Percentiles rank a stretch among this genome's conserved stretches.
Conservation (phyloP, 1,140 invertebrate species). For the Stenopsyche tienmushanensis region DNA sequence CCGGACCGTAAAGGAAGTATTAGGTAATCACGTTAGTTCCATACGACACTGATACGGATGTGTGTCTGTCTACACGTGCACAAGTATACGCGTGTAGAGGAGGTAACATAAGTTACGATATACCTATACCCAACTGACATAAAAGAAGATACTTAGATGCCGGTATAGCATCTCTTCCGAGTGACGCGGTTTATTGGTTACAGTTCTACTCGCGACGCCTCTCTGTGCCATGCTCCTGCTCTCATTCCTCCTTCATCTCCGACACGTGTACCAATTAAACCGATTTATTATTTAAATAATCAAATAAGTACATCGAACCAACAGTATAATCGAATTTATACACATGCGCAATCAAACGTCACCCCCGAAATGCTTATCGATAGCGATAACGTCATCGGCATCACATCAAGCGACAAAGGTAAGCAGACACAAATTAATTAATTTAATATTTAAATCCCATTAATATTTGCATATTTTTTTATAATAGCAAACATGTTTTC, state of each 20-base stretch:
- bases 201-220: slow-evolving; percentile 37
- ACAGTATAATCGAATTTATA: background rate
- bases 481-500: too few species aligned
- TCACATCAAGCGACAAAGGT: background rate
- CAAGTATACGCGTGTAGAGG: slow-evolving; percentile 1
- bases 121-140: slow-evolving; percentile 39
- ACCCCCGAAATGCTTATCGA: background rate
- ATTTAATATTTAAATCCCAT: background rate
- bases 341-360: background rate
- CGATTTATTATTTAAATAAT: too few species aligned
- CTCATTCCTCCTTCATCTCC: background rate
- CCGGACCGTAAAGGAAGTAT: slow-evolving; percentile 11
- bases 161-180: slow-evolving; percentile 37
- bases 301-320: too few species aligned
- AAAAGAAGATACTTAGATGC: slow-evolving; percentile 42
- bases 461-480: background rate
- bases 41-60: slow-evolving; percentile 9
- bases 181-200: slow-evolving; percentile 42
- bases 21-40: slow-evolving; percentile 41
- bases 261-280: too few species aligned
- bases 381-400: background rate
- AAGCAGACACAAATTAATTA: background rate
- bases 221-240: slow-evolving; percentile 21
- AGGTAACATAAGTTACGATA: slow-evolving; percentile 37
- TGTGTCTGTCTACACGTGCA: background rate